Percentiles rank a stretch among this genome's conserved stretches.
Evolutionary conservation across 2,113 vertebrate species (phyloP).

Genomic region (Dipodomys merriami): DNA sequence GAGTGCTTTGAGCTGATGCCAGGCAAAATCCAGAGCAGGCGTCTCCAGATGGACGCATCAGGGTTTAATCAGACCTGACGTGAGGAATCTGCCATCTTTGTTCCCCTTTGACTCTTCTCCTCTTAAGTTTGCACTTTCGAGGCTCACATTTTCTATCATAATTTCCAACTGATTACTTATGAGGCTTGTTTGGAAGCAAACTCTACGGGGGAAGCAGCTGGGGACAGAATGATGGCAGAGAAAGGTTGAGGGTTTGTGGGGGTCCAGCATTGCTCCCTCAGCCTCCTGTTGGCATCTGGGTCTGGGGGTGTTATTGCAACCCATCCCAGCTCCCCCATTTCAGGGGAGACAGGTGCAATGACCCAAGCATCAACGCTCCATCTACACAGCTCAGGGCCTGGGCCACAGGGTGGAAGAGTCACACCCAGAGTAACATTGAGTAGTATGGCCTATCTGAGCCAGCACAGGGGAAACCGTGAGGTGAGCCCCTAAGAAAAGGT

Average conservation of each 20-base stretch:
- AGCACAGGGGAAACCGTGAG: too few relatives aligned
- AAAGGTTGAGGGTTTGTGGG: neutral
- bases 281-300: neutral
- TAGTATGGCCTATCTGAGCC: neutral
- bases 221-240: neutral
- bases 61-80: too few relatives aligned
- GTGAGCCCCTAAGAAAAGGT: neutral
- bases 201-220: neutral
- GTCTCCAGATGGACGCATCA: too few relatives aligned
- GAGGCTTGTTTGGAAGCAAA: neutral
- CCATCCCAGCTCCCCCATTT: too few relatives aligned
- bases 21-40: too few relatives aligned
- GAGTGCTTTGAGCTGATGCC: too few relatives aligned
- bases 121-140: neutral
- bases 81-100: neutral
- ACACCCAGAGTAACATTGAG: neutral
- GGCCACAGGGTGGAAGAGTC: neutral
- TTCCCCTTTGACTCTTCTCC: slow-evolving; percentile 27
- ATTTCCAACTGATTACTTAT: neutral
- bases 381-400: neutral
- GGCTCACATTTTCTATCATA: neutral
- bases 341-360: neutral
- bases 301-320: neutral
- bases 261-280: accelerated
- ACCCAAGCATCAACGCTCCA: neutral